phyloP scores from a whole-genome alignment of 2,888 invertebrate genomes.

The Fragum sueziense region DNA sequence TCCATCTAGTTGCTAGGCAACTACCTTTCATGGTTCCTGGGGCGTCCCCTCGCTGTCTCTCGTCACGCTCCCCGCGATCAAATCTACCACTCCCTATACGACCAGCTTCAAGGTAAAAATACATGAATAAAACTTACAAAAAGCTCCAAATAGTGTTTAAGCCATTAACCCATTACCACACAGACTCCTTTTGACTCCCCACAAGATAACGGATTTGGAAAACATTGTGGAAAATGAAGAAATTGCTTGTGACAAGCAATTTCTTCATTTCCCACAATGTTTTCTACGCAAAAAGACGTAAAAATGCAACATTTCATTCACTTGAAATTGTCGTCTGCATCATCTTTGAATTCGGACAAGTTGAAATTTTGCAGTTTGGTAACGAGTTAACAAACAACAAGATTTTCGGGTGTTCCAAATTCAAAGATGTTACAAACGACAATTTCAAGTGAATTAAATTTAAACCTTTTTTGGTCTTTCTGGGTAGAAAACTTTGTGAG shows the following conservation, averaged over 20 bases:
- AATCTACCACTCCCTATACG: slow-evolving; percentile 81
- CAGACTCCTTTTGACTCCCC: too few species aligned
- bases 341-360: neutral
- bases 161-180: too few species aligned
- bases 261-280: neutral
- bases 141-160: too few species aligned
- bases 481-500: too few species aligned
- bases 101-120: slow-evolving; percentile 69
- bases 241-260: neutral
- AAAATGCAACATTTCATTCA: too few species aligned
- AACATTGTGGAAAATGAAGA: neutral
- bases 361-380: neutral
- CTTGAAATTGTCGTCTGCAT: neutral
- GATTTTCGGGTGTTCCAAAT: too few species aligned
- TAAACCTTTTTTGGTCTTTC: too few species aligned
- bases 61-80: slow-evolving; percentile 77
- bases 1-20: slow-evolving; percentile 39
- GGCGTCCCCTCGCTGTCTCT: slow-evolving; percentile 69
- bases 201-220: neutral
- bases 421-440: too few species aligned
- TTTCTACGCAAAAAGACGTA: neutral
- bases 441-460: too few species aligned
- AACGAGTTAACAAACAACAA: too few species aligned
- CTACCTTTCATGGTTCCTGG: slow-evolving; percentile 69
- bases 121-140: neutral